Evolutionary conservation across 2,113 vertebrate species (phyloP), one percentile per base, ranked within the genome.

Genomic region (Scomber colias): DNA sequence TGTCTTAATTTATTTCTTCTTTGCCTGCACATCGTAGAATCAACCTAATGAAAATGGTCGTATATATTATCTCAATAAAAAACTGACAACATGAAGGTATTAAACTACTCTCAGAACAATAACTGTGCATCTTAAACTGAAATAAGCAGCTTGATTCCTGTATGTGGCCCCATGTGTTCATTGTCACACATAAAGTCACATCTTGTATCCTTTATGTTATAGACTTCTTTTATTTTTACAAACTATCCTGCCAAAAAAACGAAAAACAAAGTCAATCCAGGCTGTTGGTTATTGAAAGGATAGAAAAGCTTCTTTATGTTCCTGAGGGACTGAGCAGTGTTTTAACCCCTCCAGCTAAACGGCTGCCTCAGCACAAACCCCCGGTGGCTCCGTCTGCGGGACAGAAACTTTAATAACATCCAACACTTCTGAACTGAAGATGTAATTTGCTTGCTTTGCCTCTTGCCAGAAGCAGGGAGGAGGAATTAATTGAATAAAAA

Each of bases 401-500:
- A 82, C 79, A 66, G 59, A 86, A 82, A 77, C 64, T 69, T 89
- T 84, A 89, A 89, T 85, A 81, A 85, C 82, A 60, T 73, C 51
- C 82, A 79, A 75, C 72, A 70, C 77, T 64, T 75, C 64, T 75
- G 69, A 55, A 70, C 59, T 19, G 63, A 80, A 45, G 67, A 70
- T 76, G 76, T 51, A 87, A 90, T 87, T 72, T 77, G 61, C 75
- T 79, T 31, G 40, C 75, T 70, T 60, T 70, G 73, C 83, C 0
- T 63, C 57, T 69, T 27, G 83, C 90, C 72, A 67, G 74, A 81
- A 80, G 82, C 89, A 44, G 35, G 50, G 68, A 70, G 63, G 81
- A 83, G 35, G 35, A 40, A 86, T 79, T 53, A 85, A 85, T 85
- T 82, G 89, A 87, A 87, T 90, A 79, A 83, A 83, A 72, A 71